Conservation (phyloP, 2,113 vertebrate genomes). For the Orycteropus afer region DNA sequence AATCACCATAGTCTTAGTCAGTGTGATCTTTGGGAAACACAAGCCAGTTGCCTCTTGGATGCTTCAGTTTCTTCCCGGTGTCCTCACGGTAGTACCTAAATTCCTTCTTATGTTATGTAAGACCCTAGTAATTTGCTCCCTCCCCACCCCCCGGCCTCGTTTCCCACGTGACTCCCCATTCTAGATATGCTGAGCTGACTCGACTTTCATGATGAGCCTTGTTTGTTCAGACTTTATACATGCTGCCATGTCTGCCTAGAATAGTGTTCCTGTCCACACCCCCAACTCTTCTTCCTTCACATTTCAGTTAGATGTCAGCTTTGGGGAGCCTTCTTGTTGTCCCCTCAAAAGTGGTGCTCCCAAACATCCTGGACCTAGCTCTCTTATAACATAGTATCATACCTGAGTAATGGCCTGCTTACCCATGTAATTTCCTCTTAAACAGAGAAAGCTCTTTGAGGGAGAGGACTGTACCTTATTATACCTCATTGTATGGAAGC, state of each 20-base stretch:
- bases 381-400: background rate
- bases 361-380: background rate
- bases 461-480: background rate
- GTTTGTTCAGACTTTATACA: background rate
- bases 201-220: background rate
- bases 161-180: background rate
- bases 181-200: background rate
- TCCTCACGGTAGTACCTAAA: background rate
- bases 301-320: background rate
- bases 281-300: background rate
- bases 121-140: background rate
- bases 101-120: background rate
- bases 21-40: background rate
- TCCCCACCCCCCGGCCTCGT: fast-evolving
- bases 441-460: background rate
- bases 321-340: background rate
- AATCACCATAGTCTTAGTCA: background rate
- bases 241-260: background rate
- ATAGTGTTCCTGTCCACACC: no score
- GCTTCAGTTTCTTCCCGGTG: background rate
- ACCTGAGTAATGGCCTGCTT: background rate
- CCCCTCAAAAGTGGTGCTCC: background rate
- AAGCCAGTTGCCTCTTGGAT: background rate
- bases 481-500: background rate
- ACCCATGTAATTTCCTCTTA: background rate